Conservation (phyloP, 2,113 vertebrate genomes). For the Onychostoma macrolepis region DNA sequence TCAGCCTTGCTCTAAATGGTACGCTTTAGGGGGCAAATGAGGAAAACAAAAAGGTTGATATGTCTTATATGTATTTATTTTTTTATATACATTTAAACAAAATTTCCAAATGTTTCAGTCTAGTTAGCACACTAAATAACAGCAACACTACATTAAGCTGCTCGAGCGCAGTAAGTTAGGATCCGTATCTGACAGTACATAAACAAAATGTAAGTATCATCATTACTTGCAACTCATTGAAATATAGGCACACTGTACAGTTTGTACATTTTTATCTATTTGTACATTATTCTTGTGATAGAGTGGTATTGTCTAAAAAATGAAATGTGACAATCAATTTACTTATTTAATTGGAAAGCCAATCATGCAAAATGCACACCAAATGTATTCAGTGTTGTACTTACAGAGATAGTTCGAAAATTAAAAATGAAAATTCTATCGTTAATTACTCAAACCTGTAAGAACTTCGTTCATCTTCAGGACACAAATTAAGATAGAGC, state of each 20-base stretch:
- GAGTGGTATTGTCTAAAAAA: background rate
- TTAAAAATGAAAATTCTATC: no score
- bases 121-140: background rate
- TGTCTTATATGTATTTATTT: background rate
- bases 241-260: background rate
- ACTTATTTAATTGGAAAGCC: background rate
- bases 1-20: background rate
- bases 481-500: no score
- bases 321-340: background rate
- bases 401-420: no score
- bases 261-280: background rate
- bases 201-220: background rate
- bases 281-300: no score
- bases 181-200: background rate
- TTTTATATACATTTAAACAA: background rate
- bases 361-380: background rate
- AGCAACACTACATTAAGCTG: background rate
- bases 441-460: no score
- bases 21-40: background rate
- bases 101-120: background rate
- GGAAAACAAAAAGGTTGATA: background rate
- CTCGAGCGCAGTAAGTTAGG: background rate
- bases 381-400: slow-evolving; percentile 1
- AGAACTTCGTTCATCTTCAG: no score
- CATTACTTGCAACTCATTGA: background rate